Conservation (phyloP, 2,113 vertebrate species). For the human (Homo sapiens) region DNA sequence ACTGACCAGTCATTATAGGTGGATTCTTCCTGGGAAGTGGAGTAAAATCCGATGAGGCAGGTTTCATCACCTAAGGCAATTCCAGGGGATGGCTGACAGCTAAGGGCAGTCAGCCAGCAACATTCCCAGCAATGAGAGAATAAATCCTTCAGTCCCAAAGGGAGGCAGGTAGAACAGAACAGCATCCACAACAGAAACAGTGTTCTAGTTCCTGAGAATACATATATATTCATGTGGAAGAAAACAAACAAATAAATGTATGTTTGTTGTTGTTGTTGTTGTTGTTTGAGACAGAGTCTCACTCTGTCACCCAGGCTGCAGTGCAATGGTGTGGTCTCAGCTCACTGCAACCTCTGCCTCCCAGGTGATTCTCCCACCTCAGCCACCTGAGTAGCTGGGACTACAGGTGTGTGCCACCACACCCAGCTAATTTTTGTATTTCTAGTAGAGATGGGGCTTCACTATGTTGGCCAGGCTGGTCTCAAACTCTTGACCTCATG, state of each 20-base stretch:
- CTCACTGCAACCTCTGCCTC: no score
- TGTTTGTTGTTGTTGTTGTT: no score
- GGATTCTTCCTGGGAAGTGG: background rate
- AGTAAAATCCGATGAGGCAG: background rate
- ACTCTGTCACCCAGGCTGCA: no score
- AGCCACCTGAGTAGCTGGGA: fast-evolving
- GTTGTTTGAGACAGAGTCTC: background rate
- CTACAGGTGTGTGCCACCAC: fast-evolving
- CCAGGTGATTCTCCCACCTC: fast-evolving
- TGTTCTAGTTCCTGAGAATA: background rate
- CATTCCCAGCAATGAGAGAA: background rate
- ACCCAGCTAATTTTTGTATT: no score
- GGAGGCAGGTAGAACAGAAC: fast-evolving
- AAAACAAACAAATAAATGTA: background rate
- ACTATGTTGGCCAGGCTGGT: no score
- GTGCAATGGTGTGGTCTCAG: fast-evolving
- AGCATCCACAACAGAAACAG: background rate
- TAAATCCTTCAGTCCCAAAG: background rate
- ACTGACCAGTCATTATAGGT: fast-evolving
- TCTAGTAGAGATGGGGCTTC: no score
- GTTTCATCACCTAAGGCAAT: background rate
- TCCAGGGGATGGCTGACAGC: background rate
- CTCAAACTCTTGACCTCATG: fast-evolving
- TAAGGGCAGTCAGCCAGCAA: no score
- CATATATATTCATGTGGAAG: background rate